These are phyloP conservation scores for Rousettus madagascariensis DNA, from an alignment of 2,797 vertebrate genomes.

Conservation along the genomic window DNA sequence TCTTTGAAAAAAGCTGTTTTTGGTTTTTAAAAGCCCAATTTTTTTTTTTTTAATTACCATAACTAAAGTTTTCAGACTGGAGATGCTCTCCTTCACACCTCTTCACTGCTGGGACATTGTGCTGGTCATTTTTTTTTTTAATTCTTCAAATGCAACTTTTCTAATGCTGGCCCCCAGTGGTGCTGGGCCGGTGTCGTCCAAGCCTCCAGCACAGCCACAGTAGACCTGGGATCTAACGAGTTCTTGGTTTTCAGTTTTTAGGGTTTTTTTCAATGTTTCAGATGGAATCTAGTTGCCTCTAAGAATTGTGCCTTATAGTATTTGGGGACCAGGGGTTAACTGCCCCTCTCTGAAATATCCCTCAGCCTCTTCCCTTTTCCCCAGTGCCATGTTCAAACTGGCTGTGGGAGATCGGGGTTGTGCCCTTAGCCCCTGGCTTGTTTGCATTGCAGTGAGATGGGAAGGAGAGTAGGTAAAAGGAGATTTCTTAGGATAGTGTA, in stretches of 20 bases:
- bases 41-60: neutral
- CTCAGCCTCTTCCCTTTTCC: constrained; percentile 51
- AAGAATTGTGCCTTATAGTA: constrained; percentile 85
- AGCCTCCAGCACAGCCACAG: constrained; percentile 60
- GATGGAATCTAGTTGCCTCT: constrained; percentile 82
- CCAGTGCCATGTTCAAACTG: constrained; percentile 59
- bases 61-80: constrained; percentile 48
- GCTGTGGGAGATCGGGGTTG: constrained; percentile 8
- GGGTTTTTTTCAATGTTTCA: constrained; percentile 41
- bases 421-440: constrained; percentile 5
- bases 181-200: constrained; percentile 52
- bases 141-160: constrained; percentile 43
- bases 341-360: constrained; percentile 68
- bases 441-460: neutral
- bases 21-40: constrained; percentile 47
- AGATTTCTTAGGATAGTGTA: constrained; percentile 9
- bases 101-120: constrained; percentile 47
- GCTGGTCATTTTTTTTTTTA: neutral
- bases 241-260: neutral
- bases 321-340: constrained; percentile 76
- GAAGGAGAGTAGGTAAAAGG: constrained; percentile 3
- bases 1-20: constrained; percentile 54
- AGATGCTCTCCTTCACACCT: constrained; percentile 45
- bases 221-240: constrained; percentile 61
- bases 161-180: constrained; percentile 44